Base-by-base conservation (phyloP, 2,797 vertebrate genomes). In the Carduelis carduelis region DNA sequence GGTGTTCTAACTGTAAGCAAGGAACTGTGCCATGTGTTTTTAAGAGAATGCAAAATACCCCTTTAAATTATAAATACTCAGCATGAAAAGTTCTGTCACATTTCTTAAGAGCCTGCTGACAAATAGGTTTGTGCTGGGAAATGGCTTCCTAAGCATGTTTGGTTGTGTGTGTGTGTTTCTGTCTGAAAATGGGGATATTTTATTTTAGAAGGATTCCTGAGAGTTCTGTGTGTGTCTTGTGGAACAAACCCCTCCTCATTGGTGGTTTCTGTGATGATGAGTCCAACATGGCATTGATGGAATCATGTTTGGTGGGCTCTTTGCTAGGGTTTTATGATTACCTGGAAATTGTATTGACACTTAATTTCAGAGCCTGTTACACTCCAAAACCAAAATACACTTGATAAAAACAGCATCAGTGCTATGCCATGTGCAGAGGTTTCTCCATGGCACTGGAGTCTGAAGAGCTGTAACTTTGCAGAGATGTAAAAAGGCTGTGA, bases 1-100 rank as follows among this genome's bases (percentile, higher is more conserved):
- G 66, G 72, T 91, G 76, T 70, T 95, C 86, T 89, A 95, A 94
- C 78, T 89, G 77, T 59, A 83, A 95, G 71, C 89, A 53, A 23
- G 55, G 82, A 95, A 66, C 44, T 34, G 86, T 71, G 16, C 74
- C 87, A 91, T 92, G 89, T 96, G 82, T n/a, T 39, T 96, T 76
- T 84, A 94, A 93, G 83, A 89, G 43, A 93, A 97, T 75, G 92
- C 93, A 97, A 97, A 97, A 97, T 92, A 94, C 88, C 76, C 95
- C 93, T 96, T 97, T 97, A 95, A 97, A 94, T 93, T 97, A 96
- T 96, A 98, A 98, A 98, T 97, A 96, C 56, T 94, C 78, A 88
- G 92, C 92, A 83, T 80, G 95, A 96, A 96, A 96, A 93, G 83
- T 97, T 97, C 92, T 89, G 86, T 87, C 91, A 77, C 81, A 53